Evolutionary conservation across 2,113 vertebrate genomes (phyloP).

Genomic region (Paracanthobrama guichenoti): DNA sequence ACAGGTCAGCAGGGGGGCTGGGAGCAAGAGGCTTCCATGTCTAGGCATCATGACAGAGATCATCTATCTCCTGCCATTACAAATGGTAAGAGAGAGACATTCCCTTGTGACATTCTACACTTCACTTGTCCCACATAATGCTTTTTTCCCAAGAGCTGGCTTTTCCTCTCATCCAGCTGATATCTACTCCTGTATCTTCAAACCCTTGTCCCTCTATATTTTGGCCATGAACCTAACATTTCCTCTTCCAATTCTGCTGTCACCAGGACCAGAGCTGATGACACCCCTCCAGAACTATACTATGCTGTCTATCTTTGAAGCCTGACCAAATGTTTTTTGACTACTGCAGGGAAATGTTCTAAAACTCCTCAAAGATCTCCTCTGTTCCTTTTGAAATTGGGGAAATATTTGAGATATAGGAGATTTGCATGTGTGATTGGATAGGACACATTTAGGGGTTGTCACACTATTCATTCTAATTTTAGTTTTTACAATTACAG

Average conservation of each 20-base stretch:
- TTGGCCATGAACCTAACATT: conserved; percentile 23
- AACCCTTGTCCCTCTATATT: conserved; percentile 19
- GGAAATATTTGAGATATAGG: background rate
- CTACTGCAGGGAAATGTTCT: background rate
- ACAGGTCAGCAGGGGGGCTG: conserved; percentile 64
- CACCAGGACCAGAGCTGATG: conserved; percentile 60
- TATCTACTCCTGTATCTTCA: conserved; percentile 22
- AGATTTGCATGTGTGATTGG: background rate
- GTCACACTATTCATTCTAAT: too few relatives aligned
- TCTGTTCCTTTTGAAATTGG: background rate
- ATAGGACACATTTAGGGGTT: background rate
- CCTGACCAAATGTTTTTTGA: background rate
- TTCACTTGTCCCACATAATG: conserved; percentile 50
- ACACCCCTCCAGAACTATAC: conserved; percentile 69
- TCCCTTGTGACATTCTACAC: conserved; percentile 44
- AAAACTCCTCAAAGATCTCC: background rate
- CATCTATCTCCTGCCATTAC: conserved; percentile 88
- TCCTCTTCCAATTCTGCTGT: conserved; percentile 28
- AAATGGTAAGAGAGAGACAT: conserved; percentile 85
- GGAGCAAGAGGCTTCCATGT: conserved; percentile 74
- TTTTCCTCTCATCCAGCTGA: conserved; percentile 25
- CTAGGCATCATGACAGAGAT: conserved; percentile 78
- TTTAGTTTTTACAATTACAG: too few relatives aligned
- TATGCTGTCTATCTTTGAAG: background rate
- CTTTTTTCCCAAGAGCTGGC: conserved; percentile 12